phyloP scores from a whole-genome alignment of 2,888 invertebrate genomes.

The Fragum fragum region DNA sequence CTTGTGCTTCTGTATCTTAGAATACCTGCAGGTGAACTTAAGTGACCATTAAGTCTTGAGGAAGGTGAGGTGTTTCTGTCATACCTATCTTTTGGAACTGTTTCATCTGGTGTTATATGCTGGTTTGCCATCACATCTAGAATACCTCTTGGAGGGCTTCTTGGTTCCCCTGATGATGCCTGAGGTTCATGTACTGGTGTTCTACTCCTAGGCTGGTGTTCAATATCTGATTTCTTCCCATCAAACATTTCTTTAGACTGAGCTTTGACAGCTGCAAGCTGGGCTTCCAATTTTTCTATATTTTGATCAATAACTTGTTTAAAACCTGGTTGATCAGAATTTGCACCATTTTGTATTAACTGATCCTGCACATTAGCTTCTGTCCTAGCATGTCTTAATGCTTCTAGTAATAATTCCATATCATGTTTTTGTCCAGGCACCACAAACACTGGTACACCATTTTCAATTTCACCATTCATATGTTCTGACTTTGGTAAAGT shows the following conservation, averaged over 20 bases:
- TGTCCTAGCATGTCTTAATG: constrained; percentile 74
- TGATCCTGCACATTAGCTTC: constrained; percentile 74
- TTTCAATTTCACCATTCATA: constrained; percentile 54
- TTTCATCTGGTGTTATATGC: constrained; percentile 54
- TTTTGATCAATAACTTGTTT: constrained; percentile 62
- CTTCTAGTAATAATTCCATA: constrained; percentile 74
- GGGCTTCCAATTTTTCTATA: constrained; percentile 63
- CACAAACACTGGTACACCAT: constrained; percentile 70
- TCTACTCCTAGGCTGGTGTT: constrained; percentile 35
- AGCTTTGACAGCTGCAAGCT: constrained; percentile 64
- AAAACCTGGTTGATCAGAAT: constrained; percentile 52
- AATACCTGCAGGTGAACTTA: constrained; percentile 54
- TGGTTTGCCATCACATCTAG: constrained; percentile 66
- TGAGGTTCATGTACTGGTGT: constrained; percentile 41
- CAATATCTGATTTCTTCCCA: constrained; percentile 31
- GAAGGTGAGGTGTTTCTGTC: constrained; percentile 20
- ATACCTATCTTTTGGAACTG: constrained; percentile 51
- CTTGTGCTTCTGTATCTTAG: constrained; percentile 51
- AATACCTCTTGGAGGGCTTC: constrained; percentile 66
- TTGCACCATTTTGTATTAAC: constrained; percentile 53
- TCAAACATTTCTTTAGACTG: constrained; percentile 67
- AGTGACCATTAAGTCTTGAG: constrained; percentile 33
- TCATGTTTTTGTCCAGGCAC: constrained; percentile 75
- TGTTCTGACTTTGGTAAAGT: constrained; percentile 31
- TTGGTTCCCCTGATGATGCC: constrained; percentile 40